Conservation (phyloP, 2,888 invertebrate genomes). For the Odontocerum albicorne region DNA sequence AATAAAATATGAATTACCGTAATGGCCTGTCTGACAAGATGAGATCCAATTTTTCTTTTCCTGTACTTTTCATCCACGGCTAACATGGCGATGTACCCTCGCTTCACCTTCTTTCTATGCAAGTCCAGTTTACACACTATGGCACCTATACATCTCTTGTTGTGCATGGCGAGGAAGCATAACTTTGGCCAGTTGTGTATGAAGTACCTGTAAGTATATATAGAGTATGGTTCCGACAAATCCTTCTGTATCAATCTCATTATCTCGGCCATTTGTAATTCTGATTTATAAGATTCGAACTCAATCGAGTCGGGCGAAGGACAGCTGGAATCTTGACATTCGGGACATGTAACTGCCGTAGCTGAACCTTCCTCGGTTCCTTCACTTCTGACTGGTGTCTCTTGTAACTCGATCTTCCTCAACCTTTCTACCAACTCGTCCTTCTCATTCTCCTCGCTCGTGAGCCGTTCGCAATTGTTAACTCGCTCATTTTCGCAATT, state of each 20-base stretch:
- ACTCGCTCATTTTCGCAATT: conserved; percentile 11
- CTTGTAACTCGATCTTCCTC: conserved; percentile 17
- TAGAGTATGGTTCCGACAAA: conserved; percentile 98
- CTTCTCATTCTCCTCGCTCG: conserved; percentile 2
- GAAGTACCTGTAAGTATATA: conserved; percentile 99
- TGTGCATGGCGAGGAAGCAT: conserved; percentile 93
- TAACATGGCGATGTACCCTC: conserved; percentile 99
- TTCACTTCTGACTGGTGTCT: conserved; percentile 1
- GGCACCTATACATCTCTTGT: conserved; percentile 90
- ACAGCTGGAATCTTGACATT: conserved; percentile 22
- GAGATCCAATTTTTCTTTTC: conserved; percentile 90
- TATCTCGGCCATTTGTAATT: conserved; percentile 97
- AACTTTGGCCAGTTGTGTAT: conserved; percentile 99
- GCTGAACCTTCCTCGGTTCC: not conserved
- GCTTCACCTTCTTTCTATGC: conserved; percentile 83
- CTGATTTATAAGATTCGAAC: conserved; percentile 75
- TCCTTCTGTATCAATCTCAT: conserved; percentile 99
- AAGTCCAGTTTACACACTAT: conserved; percentile 98
- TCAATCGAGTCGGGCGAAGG: conserved; percentile 20
- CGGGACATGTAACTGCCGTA: conserved; percentile 10
- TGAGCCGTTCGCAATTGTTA: conserved; percentile 18
- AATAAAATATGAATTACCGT: too few species aligned
- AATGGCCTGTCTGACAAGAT: conserved; percentile 77
- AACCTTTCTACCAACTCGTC: conserved; percentile 12
- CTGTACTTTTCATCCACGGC: conserved; percentile 96